A percentile compares a stretch with the other conserved stretches of the same genome.
Conservation (phyloP, 2,797 vertebrate genomes). For the Cercopithecus mitis region DNA sequence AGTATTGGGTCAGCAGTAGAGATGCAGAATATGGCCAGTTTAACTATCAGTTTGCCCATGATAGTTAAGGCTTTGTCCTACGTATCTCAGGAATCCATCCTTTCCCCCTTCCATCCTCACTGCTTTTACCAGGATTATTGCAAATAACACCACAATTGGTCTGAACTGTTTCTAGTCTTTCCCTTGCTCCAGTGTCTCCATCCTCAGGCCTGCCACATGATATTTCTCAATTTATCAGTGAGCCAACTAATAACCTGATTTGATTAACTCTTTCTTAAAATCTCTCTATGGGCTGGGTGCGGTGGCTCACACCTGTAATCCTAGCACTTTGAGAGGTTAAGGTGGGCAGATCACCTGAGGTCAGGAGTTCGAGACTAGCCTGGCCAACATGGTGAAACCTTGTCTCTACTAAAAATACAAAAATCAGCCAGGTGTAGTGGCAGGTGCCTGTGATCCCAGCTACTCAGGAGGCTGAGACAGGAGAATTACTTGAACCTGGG, state of each 20-base stretch:
- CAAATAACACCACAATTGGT: background rate
- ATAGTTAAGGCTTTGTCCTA: background rate
- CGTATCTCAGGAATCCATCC: background rate
- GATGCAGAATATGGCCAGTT: background rate
- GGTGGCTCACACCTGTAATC: too few species aligned
- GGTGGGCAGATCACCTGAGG: too few species aligned
- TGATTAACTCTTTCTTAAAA: background rate
- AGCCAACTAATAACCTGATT: background rate
- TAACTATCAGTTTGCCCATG: background rate
- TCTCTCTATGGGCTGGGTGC: background rate
- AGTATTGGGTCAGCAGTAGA: background rate
- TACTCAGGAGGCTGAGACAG: too few species aligned
- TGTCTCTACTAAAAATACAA: too few species aligned
- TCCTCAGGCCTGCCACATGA: background rate
- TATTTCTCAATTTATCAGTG: background rate
- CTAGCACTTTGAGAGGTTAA: too few species aligned
- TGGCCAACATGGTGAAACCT: too few species aligned
- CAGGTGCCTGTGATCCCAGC: too few species aligned
- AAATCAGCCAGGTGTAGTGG: too few species aligned
- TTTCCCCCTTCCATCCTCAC: background rate
- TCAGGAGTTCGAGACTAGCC: too few species aligned
- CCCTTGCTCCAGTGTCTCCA: background rate
- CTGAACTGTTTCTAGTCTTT: background rate
- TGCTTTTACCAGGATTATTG: background rate
- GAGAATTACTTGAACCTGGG: too few species aligned